Evolutionary conservation across 2,888 invertebrate species (phyloP).

Genomic region (Agrochola circellaris): DNA sequence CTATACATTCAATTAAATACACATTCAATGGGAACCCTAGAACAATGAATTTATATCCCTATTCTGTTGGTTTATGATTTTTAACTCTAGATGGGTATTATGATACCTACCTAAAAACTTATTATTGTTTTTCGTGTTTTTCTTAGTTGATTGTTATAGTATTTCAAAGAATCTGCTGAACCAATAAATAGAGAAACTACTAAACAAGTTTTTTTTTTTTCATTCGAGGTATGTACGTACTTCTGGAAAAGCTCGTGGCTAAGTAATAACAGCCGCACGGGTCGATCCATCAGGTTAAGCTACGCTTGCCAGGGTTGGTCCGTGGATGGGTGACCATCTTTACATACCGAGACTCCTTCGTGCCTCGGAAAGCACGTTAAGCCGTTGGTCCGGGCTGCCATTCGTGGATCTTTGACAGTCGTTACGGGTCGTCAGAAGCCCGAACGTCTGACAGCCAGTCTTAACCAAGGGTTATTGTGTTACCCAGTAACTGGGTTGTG

Average conservation of each 20-base stretch:
- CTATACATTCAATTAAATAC: constrained; percentile 56
- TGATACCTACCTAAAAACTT: neutral
- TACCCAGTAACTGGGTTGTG: no score
- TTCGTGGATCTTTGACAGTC: no score
- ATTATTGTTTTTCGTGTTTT: neutral
- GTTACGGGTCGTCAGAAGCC: no score
- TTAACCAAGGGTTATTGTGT: no score
- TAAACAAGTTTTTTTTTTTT: neutral
- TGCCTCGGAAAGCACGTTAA: no score
- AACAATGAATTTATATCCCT: constrained; percentile 48
- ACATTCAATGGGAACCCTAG: constrained; percentile 20
- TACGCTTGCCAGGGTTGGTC: neutral
- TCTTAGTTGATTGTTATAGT: no score
- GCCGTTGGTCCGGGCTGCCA: no score
- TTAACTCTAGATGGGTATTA: neutral
- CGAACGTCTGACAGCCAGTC: no score
- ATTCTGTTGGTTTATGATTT: constrained; percentile 42
- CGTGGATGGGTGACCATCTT: neutral
- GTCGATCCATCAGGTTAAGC: neutral
- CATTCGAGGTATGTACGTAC: neutral
- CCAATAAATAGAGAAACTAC: neutral
- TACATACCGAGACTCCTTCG: no score
- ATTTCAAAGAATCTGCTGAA: neutral
- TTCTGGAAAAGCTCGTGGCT: neutral
- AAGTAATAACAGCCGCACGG: neutral